Evolutionary conservation across 1,140 invertebrate genomes (phyloP), one percentile per base, ranked within the genome.

Genomic region (Hydropsyche tenuis): DNA sequence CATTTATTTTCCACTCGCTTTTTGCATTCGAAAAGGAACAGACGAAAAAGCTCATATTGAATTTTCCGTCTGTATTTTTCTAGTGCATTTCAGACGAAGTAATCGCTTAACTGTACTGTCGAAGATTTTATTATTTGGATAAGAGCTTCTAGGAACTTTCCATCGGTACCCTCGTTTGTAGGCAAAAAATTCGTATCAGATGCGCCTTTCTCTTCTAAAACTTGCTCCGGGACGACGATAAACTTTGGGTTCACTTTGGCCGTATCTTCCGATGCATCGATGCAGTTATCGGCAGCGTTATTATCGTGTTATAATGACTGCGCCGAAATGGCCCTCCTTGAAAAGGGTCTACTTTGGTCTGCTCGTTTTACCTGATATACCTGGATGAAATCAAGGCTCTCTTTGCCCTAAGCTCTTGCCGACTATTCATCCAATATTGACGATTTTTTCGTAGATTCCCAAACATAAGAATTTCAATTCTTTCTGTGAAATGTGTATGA

Each of bases 211-310:
- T 53, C 48, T 48, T n/a, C 48, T 53, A 53, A 16, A 7, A 46
- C 45, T 7, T 46, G 11, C 48, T 53, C 16, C 48, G 20, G 9
- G 16, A 16, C 16, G 45, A n/a, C 48, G 48, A 53, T 53, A 53
- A 53, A 53, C 30, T 37, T n/a, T 9, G 30, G 30, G 30, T 37
- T 9, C 30, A 37, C 9, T 37, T 37, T 37, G 30, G 9, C 14
- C 48, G 7, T 53, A 53, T 53, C 48, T 53, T 53, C n/a, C 7
- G n/a, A 20, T 18, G 48, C 48, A 53, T 53, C 48, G 16, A 53
- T 53, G 48, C 48, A 53, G 48, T 53, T 53, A 53, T 53, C 48
- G 48, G 48, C 48, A 16, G 46, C 16, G 18, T 53, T 53, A 53
- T 53, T 53, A 53, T 53, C 48, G 48, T 16, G 16, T 53, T 53